Evolutionary conservation across 2,888 invertebrate genomes (phyloP).

Genomic region (Drosophila histrio): DNA sequence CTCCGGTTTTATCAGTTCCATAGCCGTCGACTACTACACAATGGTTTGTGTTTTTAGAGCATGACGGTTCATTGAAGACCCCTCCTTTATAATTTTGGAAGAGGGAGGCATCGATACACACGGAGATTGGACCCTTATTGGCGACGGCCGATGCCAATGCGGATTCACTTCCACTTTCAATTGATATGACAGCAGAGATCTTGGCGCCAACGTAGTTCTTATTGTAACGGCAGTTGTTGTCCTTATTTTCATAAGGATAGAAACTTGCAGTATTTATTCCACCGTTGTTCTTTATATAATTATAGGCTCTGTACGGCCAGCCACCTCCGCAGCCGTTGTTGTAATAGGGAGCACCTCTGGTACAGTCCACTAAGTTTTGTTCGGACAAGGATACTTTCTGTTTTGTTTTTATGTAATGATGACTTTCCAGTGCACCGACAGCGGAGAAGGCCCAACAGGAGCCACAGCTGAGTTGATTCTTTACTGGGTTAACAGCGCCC

Average conservation of each 20-base stretch:
- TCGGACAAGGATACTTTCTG: constrained; percentile 77
- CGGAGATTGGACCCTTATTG: constrained; percentile 94
- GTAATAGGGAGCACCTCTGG: constrained; percentile 86
- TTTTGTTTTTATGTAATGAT: not conserved
- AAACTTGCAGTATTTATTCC: constrained; percentile 13
- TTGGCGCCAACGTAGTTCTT: constrained; percentile 86
- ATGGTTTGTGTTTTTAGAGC: constrained; percentile 93
- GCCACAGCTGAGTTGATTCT: constrained; percentile 2
- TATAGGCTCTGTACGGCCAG: constrained; percentile 93
- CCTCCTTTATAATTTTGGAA: constrained; percentile 97
- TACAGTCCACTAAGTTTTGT: constrained; percentile 93
- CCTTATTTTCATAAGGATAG: constrained; percentile 94
- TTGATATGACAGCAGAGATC: constrained; percentile 89
- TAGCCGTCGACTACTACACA: constrained; percentile 95
- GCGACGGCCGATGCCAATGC: constrained; percentile 88
- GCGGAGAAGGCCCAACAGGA: constrained; percentile 23
- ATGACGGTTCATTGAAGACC: constrained; percentile 93
- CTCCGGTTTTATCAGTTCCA: constrained; percentile 85
- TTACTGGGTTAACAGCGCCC: constrained; percentile 22
- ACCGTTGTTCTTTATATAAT: constrained; percentile 94
- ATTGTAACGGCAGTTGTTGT: constrained; percentile 93
- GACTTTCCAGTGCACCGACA: constrained; percentile 10
- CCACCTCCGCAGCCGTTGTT: constrained; percentile 98
- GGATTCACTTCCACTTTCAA: constrained; percentile 86
- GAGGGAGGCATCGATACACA: constrained; percentile 94